Conservation (phyloP, 1,140 invertebrate species). For the roundworm (Caenorhabditis elegans) region WBcel235 BX284605.5:7143001-7143500, state of each 20-base stretch:
- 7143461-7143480: conserved; percentile 48
- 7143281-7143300: too few species aligned
- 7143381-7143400: conserved; percentile 48
- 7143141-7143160: conserved; percentile 17
- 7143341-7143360: conserved; percentile 53
- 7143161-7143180: not conserved
- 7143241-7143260: conserved; percentile 53
- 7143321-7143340: conserved; percentile 51
- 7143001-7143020: conserved; percentile 33
- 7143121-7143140: conserved; percentile 23
- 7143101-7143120: not conserved
- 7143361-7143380: conserved; percentile 57
- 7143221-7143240: conserved; percentile 42
- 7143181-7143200: conserved; percentile 34
- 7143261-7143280: conserved; percentile 46
- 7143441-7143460: conserved; percentile 43
- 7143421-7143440: not conserved
- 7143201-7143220: conserved; percentile 42
- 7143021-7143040: conserved; percentile 11
- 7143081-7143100: not conserved
- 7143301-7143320: conserved; percentile 28
- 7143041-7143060: not conserved
- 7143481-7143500: conserved; percentile 31
- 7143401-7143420: conserved; percentile 16
- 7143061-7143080: not conserved